Evolutionary conservation across 2,888 invertebrate genomes (phyloP).

Genomic region (Ariolimax columbianus): DNA sequence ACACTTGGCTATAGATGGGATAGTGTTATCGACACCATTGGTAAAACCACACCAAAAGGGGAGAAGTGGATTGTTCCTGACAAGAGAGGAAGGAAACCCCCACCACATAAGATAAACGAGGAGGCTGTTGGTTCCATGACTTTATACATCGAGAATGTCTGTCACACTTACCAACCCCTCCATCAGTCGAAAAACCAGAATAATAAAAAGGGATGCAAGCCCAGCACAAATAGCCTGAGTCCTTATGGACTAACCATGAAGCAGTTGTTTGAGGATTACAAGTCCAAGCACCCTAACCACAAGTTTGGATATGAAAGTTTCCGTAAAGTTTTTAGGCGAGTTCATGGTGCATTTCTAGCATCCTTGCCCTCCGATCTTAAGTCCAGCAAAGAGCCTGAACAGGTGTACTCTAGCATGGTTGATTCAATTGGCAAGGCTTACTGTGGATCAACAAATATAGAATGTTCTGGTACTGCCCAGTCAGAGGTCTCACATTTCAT

Average conservation of each 20-base stretch:
- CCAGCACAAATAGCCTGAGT: not conserved
- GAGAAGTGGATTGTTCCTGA: constrained; percentile 26
- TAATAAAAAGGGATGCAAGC: not conserved
- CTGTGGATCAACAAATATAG: not conserved
- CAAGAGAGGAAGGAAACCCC: constrained; percentile 28
- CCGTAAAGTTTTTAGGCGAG: constrained; percentile 32
- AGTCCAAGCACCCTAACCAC: constrained; percentile 42
- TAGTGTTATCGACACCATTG: constrained; percentile 47
- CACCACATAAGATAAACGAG: constrained; percentile 43
- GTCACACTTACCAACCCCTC: not conserved
- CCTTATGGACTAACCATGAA: constrained; percentile 44
- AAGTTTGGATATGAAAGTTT: constrained; percentile 46
- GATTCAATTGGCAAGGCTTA: not conserved
- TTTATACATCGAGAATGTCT: constrained; percentile 39
- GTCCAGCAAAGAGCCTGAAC: constrained; percentile 14
- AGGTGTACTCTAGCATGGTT: not conserved
- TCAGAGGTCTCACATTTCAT: not conserved
- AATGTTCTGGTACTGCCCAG: not conserved
- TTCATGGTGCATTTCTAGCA: not conserved
- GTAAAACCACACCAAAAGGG: constrained; percentile 45
- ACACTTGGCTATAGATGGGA: constrained; percentile 48
- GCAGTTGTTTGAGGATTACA: constrained; percentile 45
- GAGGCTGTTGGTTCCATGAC: constrained; percentile 40
- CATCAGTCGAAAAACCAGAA: constrained; percentile 21
- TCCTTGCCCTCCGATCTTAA: not conserved